Evolutionary conservation across 2,888 invertebrate species (phyloP).

Genomic region (Perdita meconis): DNA sequence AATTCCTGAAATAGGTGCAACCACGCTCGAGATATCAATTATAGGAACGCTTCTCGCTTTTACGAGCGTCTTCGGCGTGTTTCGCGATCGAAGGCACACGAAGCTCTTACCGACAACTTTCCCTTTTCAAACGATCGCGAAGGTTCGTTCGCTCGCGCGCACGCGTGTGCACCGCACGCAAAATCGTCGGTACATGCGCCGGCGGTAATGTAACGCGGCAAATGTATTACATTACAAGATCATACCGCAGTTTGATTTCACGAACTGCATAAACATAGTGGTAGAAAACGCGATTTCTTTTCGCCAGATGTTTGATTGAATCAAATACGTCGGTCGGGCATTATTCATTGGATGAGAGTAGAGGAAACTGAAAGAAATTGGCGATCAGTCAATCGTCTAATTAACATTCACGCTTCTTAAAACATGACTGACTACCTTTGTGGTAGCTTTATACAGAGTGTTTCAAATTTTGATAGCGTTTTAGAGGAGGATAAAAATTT

Average conservation of each 20-base stretch:
- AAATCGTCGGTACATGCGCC: slow-evolving; percentile 34
- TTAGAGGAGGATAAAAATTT: too few relatives aligned
- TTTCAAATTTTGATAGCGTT: too few relatives aligned
- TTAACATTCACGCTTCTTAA: not conserved
- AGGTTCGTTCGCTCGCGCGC: slow-evolving; percentile 6
- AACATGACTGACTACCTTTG: not conserved
- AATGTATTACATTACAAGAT: slow-evolving; percentile 55
- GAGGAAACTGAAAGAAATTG: not conserved
- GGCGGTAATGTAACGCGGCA: slow-evolving; percentile 42
- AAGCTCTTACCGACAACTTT: slow-evolving; percentile 61
- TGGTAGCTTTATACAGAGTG: too few relatives aligned
- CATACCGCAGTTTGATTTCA: slow-evolving; percentile 41
- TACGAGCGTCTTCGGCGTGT: slow-evolving; percentile 27
- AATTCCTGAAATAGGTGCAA: not conserved
- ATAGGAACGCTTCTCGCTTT: slow-evolving; percentile 21
- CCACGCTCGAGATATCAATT: slow-evolving; percentile 6
- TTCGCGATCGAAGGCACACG: slow-evolving; percentile 32
- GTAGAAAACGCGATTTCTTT: slow-evolving; percentile 8
- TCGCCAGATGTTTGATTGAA: not conserved
- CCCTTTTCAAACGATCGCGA: slow-evolving; percentile 64
- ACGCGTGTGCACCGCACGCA: slow-evolving; percentile 33
- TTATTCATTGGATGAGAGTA: not conserved
- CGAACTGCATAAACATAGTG: slow-evolving; percentile 8
- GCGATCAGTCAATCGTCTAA: not conserved
- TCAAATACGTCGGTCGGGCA: not conserved